Evolutionary conservation across 2,113 vertebrate species (phyloP).

Genomic region (Columba janthina): DNA sequence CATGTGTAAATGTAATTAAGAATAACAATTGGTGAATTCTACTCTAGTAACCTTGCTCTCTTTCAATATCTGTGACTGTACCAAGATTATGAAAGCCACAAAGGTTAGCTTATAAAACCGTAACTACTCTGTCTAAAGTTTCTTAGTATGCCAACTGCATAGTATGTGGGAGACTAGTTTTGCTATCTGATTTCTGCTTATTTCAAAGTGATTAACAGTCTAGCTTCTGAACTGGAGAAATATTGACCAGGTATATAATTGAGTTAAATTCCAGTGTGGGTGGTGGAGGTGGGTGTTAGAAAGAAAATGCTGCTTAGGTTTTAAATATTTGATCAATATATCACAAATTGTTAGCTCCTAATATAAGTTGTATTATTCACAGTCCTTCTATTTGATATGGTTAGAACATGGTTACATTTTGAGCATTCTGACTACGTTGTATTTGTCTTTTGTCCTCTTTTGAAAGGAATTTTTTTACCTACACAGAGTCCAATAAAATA

Average conservation of each 20-base stretch:
- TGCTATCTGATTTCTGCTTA: neutral
- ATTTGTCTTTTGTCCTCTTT: neutral
- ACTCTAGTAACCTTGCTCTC: conserved; percentile 51
- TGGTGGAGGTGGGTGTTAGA: neutral
- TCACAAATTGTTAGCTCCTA: neutral
- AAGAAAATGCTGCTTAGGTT: neutral
- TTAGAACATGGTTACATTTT: neutral
- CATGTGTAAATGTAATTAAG: conserved; percentile 70
- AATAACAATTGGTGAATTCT: conserved; percentile 67
- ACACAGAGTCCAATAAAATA: neutral
- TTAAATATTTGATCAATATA: neutral
- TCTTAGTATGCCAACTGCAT: conserved; percentile 5
- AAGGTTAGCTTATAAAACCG: conserved; percentile 41
- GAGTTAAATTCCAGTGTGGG: neutral
- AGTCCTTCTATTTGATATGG: neutral
- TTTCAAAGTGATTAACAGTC: neutral
- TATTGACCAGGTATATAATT: neutral
- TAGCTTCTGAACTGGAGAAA: neutral
- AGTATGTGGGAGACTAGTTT: neutral
- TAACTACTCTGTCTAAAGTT: conserved; percentile 7
- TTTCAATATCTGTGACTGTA: conserved; percentile 48
- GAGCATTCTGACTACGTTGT: neutral
- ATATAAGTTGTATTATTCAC: neutral
- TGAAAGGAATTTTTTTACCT: neutral
- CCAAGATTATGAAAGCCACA: conserved; percentile 31